Conservation (phyloP, 2,888 invertebrate species). For the Ennomos erosarius region DNA sequence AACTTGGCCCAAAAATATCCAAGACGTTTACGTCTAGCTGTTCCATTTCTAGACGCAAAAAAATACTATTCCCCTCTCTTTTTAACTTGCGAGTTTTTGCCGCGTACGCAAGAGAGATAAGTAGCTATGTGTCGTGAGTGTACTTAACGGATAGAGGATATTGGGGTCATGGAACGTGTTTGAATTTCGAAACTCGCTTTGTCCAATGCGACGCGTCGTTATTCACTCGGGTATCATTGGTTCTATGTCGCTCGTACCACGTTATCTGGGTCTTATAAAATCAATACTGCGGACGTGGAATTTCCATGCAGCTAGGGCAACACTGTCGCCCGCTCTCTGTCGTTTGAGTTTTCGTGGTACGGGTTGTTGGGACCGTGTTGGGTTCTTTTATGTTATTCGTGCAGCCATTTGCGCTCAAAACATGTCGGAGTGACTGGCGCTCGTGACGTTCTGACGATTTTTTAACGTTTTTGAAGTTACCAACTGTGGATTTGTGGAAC, state of each 20-base stretch:
- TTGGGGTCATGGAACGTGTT: conserved; percentile 83
- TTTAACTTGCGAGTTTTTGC: conserved; percentile 49
- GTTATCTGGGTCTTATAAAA: conserved; percentile 51
- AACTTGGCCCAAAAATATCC: conserved; percentile 28
- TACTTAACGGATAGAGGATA: conserved; percentile 57
- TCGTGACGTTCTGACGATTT: conserved; percentile 71
- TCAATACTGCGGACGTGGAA: conserved; percentile 61
- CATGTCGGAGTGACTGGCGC: conserved; percentile 72
- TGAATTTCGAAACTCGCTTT: conserved; percentile 81
- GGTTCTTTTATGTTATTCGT: conserved; percentile 75
- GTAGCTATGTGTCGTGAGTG: conserved; percentile 50
- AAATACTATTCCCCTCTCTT: conserved; percentile 54
- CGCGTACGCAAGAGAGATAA: conserved; percentile 62
- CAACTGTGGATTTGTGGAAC: conserved; percentile 54
- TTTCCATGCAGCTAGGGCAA: conserved; percentile 42
- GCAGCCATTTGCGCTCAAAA: conserved; percentile 78
- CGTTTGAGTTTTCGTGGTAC: conserved; percentile 60
- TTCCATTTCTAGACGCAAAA: conserved; percentile 55
- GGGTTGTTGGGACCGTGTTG: conserved; percentile 57
- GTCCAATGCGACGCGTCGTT: conserved; percentile 77
- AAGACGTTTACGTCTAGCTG: conserved; percentile 59
- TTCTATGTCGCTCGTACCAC: conserved; percentile 65
- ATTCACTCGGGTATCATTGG: conserved; percentile 72
- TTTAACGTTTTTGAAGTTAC: conserved; percentile 65
- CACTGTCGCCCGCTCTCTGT: conserved; percentile 36